Evolutionary conservation across 2,113 vertebrate genomes (phyloP).

Genomic region (Pelobates fuscus): DNA sequence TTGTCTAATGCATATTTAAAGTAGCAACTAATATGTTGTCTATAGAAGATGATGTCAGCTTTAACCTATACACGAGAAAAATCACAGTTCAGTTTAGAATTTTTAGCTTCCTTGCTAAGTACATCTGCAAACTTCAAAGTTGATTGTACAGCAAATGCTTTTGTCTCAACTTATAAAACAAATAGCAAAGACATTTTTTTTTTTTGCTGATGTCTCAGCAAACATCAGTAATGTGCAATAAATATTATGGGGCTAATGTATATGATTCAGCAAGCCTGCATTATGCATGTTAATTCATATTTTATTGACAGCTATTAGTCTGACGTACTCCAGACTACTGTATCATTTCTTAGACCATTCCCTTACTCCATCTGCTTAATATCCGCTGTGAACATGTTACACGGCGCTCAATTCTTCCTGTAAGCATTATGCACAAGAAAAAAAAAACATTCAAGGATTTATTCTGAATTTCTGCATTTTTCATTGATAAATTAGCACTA

Average conservation of each 20-base stretch:
- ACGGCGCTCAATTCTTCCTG: constrained; percentile 11
- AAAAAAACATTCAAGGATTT: too few species aligned
- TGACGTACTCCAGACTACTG: constrained; percentile 12
- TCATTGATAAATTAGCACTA: too few species aligned
- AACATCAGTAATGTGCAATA: constrained; percentile 36
- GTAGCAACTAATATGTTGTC: constrained; percentile 52
- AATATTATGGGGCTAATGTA: constrained; percentile 32
- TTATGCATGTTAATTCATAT: constrained; percentile 12
- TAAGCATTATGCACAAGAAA: neutral
- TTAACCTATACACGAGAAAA: constrained; percentile 58
- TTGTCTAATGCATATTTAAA: constrained; percentile 65
- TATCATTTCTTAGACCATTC: constrained; percentile 10
- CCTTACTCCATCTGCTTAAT: constrained; percentile 9
- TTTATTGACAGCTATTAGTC: constrained; percentile 33
- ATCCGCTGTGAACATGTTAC: constrained; percentile 19
- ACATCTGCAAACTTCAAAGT: neutral
- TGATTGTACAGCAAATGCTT: constrained; percentile 10
- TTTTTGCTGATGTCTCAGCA: constrained; percentile 34
- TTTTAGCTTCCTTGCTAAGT: constrained; percentile 24
- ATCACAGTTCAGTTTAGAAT: constrained; percentile 59
- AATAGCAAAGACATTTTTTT: constrained; percentile 3
- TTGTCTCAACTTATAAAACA: constrained; percentile 26
- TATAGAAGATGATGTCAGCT: constrained; percentile 56
- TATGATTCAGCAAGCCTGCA: constrained; percentile 45
- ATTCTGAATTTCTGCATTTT: neutral